Evolutionary conservation across 2,113 vertebrate species (phyloP).

Genomic region (Piaya cayana): DNA sequence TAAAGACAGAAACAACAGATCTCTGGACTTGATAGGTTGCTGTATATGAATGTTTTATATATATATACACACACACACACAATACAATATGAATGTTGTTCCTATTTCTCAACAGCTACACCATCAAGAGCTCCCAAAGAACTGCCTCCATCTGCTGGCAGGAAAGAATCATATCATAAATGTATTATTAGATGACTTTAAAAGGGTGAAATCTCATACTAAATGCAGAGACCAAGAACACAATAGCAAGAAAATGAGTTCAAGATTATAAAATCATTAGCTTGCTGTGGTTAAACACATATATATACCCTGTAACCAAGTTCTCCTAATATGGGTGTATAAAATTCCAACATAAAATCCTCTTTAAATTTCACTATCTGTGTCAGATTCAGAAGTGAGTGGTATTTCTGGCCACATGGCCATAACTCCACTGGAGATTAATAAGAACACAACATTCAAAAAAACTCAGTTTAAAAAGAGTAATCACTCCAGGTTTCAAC

Average conservation of each 20-base stretch:
- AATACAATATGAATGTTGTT: background rate
- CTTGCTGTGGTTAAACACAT: background rate
- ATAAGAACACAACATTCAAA: background rate
- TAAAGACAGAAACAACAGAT: background rate
- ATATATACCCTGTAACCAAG: background rate
- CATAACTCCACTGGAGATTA: background rate
- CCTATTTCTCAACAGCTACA: background rate
- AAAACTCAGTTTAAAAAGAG: background rate
- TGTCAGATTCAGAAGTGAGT: background rate
- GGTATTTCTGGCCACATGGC: background rate
- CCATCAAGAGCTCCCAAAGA: background rate
- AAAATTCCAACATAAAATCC: background rate
- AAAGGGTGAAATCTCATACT: background rate
- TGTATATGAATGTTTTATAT: too few relatives aligned
- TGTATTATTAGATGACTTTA: background rate
- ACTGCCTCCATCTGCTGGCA: conserved; percentile 12
- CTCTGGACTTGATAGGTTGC: background rate
- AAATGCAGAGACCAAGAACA: background rate
- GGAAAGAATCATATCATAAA: background rate
- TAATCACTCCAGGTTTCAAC: background rate
- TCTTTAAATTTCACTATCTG: background rate
- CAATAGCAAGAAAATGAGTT: background rate
- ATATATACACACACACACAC: too few relatives aligned
- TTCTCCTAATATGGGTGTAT: background rate
- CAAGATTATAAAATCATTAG: background rate